These are phyloP conservation scores for Orchesella cincta DNA, from an alignment of 1,140 invertebrate genomes.

Conservation along the genomic window DNA sequence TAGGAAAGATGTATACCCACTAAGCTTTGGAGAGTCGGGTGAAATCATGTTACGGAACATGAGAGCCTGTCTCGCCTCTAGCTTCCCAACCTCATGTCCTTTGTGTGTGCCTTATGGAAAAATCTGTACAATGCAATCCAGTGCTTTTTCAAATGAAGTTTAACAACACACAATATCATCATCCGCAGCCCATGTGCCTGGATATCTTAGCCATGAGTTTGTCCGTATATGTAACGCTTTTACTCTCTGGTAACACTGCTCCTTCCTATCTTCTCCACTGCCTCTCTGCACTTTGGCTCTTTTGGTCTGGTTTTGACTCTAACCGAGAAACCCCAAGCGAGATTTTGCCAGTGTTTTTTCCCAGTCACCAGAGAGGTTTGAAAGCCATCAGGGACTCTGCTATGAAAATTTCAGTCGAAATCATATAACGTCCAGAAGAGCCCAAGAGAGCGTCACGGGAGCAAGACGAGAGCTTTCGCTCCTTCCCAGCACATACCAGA, in stretches of 20 bases:
- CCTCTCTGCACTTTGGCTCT: not conserved
- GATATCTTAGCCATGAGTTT: slow-evolving; percentile 20
- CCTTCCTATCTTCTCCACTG: slow-evolving; percentile 4
- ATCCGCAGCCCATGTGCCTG: not conserved
- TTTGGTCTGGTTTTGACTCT: not conserved
- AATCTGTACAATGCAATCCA: slow-evolving; percentile 19
- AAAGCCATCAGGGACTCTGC: slow-evolving; percentile 49
- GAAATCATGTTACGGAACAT: slow-evolving; percentile 15
- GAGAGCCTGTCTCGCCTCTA: not conserved
- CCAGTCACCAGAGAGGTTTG: slow-evolving; percentile 51
- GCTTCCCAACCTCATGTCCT: too few species aligned
- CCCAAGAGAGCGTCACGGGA: slow-evolving; percentile 28
- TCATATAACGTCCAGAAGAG: slow-evolving; percentile 29
- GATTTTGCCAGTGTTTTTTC: slow-evolving; percentile 51
- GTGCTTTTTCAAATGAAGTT: slow-evolving; percentile 29
- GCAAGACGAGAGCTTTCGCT: slow-evolving; percentile 16
- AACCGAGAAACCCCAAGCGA: slow-evolving; percentile 48
- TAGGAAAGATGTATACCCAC: too few species aligned
- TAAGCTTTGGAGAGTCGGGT: not conserved
- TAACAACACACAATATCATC: not conserved
- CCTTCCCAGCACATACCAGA: not conserved
- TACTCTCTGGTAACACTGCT: too few species aligned
- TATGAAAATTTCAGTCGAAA: slow-evolving; percentile 34
- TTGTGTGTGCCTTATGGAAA: slow-evolving; percentile 10
- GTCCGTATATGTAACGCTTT: too few species aligned